Conservation (phyloP, 1,140 invertebrate genomes). For the Pinna nobilis region DNA sequence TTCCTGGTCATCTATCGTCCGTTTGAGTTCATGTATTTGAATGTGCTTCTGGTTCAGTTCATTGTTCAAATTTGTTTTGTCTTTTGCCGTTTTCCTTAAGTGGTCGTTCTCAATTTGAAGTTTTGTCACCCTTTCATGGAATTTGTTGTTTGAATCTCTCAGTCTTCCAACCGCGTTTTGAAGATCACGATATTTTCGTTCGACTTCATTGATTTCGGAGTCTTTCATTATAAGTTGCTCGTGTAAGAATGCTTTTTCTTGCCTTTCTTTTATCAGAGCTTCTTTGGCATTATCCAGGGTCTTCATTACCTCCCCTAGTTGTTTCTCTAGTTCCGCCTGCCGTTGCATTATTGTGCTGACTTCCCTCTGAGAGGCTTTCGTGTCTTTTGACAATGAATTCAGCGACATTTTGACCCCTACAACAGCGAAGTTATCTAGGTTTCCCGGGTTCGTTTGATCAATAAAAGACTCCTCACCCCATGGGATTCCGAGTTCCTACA, state of each 20-base stretch:
- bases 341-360: conserved; percentile 46
- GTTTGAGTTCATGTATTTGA: conserved; percentile 44
- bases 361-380: conserved; percentile 53
- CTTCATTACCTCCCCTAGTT: conserved; percentile 53
- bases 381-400: conserved; percentile 45
- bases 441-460: background rate
- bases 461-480: conserved; percentile 7
- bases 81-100: conserved; percentile 40
- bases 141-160: conserved; percentile 57
- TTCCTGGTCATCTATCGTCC: conserved; percentile 44
- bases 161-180: conserved; percentile 55
- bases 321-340: conserved; percentile 52
- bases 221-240: conserved; percentile 45
- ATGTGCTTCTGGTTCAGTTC: conserved; percentile 44
- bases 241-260: conserved; percentile 46
- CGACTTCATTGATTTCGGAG: conserved; percentile 49
- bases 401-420: conserved; percentile 54
- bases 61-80: conserved; percentile 42
- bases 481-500: conserved; percentile 3
- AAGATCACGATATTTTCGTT: conserved; percentile 52
- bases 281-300: conserved; percentile 52
- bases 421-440: conserved; percentile 34
- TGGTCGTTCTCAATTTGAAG: conserved; percentile 57
- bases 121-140: conserved; percentile 50
- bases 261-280: conserved; percentile 47